Evolutionary conservation across 1,140 invertebrate genomes (phyloP).

Genomic region (Hetaerina americana): DNA sequence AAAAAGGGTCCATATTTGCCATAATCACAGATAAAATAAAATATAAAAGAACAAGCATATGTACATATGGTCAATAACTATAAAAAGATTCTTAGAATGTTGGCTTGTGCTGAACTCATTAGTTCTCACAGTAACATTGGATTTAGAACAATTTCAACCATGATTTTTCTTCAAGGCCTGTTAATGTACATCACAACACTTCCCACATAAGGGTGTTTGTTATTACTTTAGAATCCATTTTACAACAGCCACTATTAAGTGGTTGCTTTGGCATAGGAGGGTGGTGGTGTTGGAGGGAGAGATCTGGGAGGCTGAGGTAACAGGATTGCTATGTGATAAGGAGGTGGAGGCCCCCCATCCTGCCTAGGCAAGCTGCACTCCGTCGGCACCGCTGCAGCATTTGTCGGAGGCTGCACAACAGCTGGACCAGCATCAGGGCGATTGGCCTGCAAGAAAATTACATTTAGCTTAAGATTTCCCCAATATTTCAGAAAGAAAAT

Average conservation of each 20-base stretch:
- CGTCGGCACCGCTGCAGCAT: neutral
- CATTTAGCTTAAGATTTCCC: neutral
- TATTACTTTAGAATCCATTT: too few relatives aligned
- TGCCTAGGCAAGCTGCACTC: neutral
- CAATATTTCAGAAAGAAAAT: neutral
- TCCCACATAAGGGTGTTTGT: too few relatives aligned
- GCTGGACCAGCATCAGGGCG: neutral
- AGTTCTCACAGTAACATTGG: too few relatives aligned
- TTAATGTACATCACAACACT: too few relatives aligned
- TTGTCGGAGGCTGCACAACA: neutral
- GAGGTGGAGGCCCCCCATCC: constrained; percentile 35
- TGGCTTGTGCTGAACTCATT: too few relatives aligned
- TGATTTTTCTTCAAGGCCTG: too few relatives aligned
- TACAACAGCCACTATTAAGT: constrained; percentile 36
- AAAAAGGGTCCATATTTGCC: too few relatives aligned
- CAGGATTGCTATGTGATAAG: constrained; percentile 52
- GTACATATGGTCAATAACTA: too few relatives aligned
- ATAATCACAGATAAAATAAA: too few relatives aligned
- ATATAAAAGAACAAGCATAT: too few relatives aligned
- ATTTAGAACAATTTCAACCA: too few relatives aligned
- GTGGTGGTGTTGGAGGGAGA: constrained; percentile 35
- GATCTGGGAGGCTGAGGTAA: constrained; percentile 34
- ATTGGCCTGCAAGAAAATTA: neutral
- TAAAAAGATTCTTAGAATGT: too few relatives aligned
- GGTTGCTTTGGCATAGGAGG: constrained; percentile 47